phyloP scores from a whole-genome alignment of 1,140 invertebrate genomes.

The Papilio dardanus region DNA sequence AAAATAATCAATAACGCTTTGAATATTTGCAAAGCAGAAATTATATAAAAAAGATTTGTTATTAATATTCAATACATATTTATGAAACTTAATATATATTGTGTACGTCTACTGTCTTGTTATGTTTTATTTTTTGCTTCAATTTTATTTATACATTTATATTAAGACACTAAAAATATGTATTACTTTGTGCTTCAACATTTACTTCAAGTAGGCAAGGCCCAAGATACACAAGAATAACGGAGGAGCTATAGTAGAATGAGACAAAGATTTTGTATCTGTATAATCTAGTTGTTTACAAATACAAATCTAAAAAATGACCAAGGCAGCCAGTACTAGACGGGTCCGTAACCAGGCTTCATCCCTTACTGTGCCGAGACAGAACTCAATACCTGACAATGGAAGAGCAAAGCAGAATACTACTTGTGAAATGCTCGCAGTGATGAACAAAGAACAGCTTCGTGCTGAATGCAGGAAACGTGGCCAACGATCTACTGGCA shows the following conservation, averaged over 20 bases:
- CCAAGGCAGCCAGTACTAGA: constrained; percentile 68
- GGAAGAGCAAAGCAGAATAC: constrained; percentile 71
- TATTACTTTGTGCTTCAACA: constrained; percentile 38
- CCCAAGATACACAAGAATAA: constrained; percentile 20
- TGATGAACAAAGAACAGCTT: constrained; percentile 85
- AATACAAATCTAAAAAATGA: constrained; percentile 47
- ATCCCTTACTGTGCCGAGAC: constrained; percentile 70
- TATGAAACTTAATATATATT: not conserved
- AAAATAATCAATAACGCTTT: constrained; percentile 19
- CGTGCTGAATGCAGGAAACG: constrained; percentile 84
- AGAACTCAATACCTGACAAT: constrained; percentile 73
- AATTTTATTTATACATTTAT: constrained; percentile 4
- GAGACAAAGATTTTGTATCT: constrained; percentile 23
- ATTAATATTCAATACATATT: not conserved
- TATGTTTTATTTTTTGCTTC: not conserved
- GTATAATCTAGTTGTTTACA: constrained; percentile 22
- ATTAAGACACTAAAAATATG: constrained; percentile 33
- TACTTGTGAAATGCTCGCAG: constrained; percentile 78
- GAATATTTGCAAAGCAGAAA: not conserved
- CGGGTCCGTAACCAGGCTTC: constrained; percentile 73
- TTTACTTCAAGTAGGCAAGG: constrained; percentile 35
- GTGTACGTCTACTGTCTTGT: not conserved
- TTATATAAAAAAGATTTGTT: not conserved
- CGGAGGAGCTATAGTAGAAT: constrained; percentile 18
- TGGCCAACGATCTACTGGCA: constrained; percentile 84